phyloP scores from a whole-genome alignment of 2,888 invertebrate genomes.

The Pheosia tremula region DNA sequence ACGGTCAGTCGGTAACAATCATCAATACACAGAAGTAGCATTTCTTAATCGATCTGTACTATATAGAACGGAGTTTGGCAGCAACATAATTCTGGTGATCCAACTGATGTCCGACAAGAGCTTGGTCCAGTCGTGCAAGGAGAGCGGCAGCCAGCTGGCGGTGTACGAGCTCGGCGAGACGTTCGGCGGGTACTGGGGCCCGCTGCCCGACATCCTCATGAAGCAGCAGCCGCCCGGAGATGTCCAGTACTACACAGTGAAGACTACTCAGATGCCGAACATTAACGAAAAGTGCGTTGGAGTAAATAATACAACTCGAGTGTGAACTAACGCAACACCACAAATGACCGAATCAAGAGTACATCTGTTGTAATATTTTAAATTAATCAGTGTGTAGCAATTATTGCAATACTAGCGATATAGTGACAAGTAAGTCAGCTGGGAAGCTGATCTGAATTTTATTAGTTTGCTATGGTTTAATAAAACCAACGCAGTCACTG shows the following conservation, averaged over 20 bases:
- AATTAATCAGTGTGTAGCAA: too few relatives aligned
- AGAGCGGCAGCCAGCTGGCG: constrained; percentile 53
- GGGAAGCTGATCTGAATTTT: too few relatives aligned
- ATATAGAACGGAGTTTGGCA: constrained; percentile 68
- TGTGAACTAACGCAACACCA: too few relatives aligned
- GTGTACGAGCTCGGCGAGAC: constrained; percentile 72
- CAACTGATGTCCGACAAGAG: constrained; percentile 44
- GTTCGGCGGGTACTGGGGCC: constrained; percentile 75
- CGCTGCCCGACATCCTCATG: constrained; percentile 54
- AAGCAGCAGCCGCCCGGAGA: constrained; percentile 21
- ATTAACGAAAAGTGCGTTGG: not conserved
- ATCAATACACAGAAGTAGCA: too few relatives aligned
- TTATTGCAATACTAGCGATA: too few relatives aligned
- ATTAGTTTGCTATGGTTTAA: too few relatives aligned
- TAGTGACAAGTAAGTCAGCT: too few relatives aligned
- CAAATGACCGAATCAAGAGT: too few relatives aligned
- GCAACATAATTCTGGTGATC: constrained; percentile 67
- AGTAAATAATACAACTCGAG: not conserved
- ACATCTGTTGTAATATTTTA: too few relatives aligned
- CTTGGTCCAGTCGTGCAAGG: constrained; percentile 46
- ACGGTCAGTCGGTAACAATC: too few relatives aligned
- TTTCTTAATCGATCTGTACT: not conserved
- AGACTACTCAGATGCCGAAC: constrained; percentile 42
- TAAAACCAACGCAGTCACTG: too few relatives aligned
- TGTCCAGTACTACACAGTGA: constrained; percentile 52